A percentile compares a stretch with the other conserved stretches of the same genome.
Conservation (phyloP, 1,140 invertebrate genomes). For the Helicoverpa armigera region DNA sequence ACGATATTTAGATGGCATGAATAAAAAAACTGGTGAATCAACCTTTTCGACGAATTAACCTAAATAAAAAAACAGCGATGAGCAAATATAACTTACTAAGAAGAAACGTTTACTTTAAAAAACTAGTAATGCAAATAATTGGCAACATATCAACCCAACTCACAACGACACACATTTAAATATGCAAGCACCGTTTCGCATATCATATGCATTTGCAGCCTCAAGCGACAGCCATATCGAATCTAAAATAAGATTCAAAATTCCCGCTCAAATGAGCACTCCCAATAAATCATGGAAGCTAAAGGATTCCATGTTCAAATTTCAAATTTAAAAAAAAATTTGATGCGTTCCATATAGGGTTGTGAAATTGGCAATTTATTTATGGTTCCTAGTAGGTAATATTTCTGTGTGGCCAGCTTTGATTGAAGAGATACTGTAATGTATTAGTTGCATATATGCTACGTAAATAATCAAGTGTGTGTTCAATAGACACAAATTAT, state of each 20-base stretch:
- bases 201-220: constrained; percentile 5
- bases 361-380: constrained; percentile 16
- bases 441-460: too few species aligned
- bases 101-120: too few species aligned
- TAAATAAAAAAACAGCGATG: too few species aligned
- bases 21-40: constrained; percentile 16
- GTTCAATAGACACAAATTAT: too few species aligned
- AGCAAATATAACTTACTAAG: too few species aligned
- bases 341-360: constrained; percentile 47
- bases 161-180: neutral
- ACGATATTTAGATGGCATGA: neutral
- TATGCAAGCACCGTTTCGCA: neutral
- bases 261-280: constrained; percentile 23
- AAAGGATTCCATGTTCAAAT: constrained; percentile 54
- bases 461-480: too few species aligned
- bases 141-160: neutral
- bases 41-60: too few species aligned
- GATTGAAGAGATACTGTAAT: neutral
- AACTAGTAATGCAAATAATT: too few species aligned
- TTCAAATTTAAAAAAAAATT: constrained; percentile 55
- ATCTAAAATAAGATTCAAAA: constrained; percentile 32
- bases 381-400: neutral
- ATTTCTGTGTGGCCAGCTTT: neutral
- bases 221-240: constrained; percentile 29
- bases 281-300: constrained; percentile 52